phyloP scores from a whole-genome alignment of 2,113 vertebrate genomes.

The Pedionomus torquatus region DNA sequence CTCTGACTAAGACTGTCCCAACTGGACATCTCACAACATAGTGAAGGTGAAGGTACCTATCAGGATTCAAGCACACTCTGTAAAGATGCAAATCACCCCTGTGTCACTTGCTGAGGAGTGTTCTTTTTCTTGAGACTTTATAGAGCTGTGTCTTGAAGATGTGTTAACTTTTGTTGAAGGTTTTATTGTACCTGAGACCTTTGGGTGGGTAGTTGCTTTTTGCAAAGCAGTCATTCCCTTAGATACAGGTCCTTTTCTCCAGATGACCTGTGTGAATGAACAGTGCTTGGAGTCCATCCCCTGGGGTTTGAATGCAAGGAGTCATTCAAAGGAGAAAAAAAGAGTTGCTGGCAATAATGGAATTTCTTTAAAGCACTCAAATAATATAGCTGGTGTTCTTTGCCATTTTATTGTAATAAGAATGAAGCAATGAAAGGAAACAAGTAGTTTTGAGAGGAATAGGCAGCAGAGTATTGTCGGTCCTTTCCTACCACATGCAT shows the following conservation, averaged over 20 bases:
- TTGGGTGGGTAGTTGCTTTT: neutral
- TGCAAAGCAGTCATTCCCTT: neutral
- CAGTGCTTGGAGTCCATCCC: neutral
- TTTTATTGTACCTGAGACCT: neutral
- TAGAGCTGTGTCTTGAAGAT: neutral
- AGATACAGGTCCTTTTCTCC: neutral
- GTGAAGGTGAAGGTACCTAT: neutral
- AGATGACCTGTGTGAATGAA: neutral
- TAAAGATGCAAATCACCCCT: neutral
- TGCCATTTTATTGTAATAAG: neutral
- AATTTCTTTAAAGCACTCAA: neutral
- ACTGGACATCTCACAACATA: neutral
- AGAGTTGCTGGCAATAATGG: neutral
- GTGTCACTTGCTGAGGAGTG: neutral
- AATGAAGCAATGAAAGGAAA: neutral
- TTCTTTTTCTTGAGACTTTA: neutral
- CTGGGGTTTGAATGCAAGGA: neutral
- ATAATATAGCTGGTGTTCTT: neutral
- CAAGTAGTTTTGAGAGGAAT: neutral
- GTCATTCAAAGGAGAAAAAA: neutral
- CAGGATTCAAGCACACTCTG: neutral
- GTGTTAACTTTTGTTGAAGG: neutral
- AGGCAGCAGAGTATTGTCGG: neutral
- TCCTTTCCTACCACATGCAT: neutral
- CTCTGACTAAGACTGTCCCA: neutral